These are phyloP conservation scores for Monomorium pharaonis DNA, from an alignment of 1,140 invertebrate species.

Conservation along the genomic window DNA sequence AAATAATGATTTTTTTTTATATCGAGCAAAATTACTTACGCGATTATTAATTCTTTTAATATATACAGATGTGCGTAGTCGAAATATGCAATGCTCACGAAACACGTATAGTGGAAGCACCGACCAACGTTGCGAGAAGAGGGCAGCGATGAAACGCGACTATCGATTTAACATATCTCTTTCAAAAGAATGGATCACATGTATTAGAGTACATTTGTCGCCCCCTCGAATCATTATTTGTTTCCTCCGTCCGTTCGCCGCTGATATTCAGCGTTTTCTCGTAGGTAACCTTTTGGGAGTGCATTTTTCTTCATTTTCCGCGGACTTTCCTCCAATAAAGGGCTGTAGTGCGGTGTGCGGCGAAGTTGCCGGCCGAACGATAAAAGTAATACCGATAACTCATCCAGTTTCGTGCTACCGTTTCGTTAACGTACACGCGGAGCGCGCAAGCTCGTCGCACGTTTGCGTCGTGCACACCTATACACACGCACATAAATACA, in stretches of 20 bases:
- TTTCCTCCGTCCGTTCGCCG: not conserved
- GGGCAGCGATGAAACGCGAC: not conserved
- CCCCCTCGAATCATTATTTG: not conserved
- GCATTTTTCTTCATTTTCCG: constrained; percentile 34
- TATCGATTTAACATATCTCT: not conserved
- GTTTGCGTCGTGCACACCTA: not conserved
- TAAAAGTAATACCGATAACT: constrained; percentile 57
- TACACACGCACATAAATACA: not conserved
- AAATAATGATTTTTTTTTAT: not conserved
- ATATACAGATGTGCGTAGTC: not conserved
- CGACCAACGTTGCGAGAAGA: not conserved
- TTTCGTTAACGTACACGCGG: constrained; percentile 52
- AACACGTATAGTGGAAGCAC: not conserved
- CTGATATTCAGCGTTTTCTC: constrained; percentile 19
- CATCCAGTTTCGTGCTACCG: constrained; percentile 18
- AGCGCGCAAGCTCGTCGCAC: not conserved
- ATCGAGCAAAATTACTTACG: not conserved
- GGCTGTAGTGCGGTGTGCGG: not conserved
- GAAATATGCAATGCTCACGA: not conserved
- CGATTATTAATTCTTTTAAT: not conserved
- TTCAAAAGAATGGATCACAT: not conserved
- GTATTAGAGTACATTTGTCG: constrained; percentile 6
- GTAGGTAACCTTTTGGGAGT: constrained; percentile 19
- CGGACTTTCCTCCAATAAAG: constrained; percentile 24
- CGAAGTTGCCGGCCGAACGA: constrained; percentile 42